Conservation (phyloP, 2,797 vertebrate species). For the Epinephelus coioides region DNA sequence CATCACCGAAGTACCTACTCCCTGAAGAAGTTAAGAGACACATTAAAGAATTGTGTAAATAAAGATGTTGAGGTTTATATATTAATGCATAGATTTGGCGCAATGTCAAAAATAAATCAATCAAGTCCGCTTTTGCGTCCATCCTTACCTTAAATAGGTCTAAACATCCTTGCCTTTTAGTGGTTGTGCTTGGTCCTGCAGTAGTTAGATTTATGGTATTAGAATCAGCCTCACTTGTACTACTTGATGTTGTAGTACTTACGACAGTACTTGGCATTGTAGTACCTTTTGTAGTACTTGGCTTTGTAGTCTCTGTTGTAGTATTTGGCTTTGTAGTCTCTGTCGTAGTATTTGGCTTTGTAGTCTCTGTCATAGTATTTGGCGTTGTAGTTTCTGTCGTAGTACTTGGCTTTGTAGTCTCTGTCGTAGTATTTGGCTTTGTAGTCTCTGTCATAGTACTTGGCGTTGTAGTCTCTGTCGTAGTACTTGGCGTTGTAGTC, state of each 20-base stretch:
- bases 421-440: neutral
- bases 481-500: neutral
- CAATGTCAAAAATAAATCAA: neutral
- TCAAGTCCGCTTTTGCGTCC: neutral
- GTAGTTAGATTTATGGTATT: neutral
- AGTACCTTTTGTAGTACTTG: neutral
- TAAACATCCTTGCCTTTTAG: fast-evolving
- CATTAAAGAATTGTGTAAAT: neutral
- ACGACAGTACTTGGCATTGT: neutral
- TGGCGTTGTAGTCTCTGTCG: too few species aligned
- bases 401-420: neutral
- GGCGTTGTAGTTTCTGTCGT: neutral
- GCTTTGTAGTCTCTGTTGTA: neutral
- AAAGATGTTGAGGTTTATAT: neutral
- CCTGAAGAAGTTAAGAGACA: conserved; percentile 11
- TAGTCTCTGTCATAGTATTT: neutral
- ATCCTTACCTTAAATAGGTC: neutral
- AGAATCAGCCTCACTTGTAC: neutral
- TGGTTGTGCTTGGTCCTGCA: neutral
- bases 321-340: neutral
- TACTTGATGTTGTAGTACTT: neutral
- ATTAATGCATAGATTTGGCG: neutral
- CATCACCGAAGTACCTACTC: fast-evolving
- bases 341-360: neutral
- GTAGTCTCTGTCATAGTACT: neutral